phyloP scores from a whole-genome alignment of 2,888 invertebrate genomes.

The Imbricaverruca yamaguchii region DNA sequence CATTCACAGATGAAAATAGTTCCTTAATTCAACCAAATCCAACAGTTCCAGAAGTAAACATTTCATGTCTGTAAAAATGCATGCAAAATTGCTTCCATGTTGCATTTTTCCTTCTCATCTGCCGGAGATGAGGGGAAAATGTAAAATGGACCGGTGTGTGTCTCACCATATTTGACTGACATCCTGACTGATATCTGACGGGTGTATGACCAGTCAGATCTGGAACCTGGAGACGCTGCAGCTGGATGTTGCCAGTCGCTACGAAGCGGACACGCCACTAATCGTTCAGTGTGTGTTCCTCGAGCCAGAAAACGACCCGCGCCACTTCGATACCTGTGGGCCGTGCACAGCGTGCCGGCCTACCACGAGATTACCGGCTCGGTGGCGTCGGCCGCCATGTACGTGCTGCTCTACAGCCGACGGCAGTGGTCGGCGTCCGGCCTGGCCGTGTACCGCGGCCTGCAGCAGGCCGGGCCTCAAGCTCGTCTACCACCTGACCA shows the following conservation, averaged over 20 bases:
- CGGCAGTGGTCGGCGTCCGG: neutral
- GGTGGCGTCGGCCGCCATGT: constrained; percentile 56
- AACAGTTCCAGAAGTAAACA: no score
- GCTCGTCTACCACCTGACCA: constrained; percentile 20
- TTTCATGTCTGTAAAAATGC: no score
- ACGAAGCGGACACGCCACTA: constrained; percentile 37
- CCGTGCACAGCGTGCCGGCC: constrained; percentile 44
- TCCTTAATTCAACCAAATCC: no score
- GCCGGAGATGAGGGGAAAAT: no score
- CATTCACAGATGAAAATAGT: no score
- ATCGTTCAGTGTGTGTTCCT: constrained; percentile 51
- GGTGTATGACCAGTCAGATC: constrained; percentile 1
- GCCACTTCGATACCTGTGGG: constrained; percentile 83
- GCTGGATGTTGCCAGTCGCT: constrained; percentile 28
- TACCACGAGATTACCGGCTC: constrained; percentile 44
- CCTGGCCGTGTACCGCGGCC: constrained; percentile 10
- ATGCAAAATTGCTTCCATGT: no score
- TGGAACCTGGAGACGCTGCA: constrained; percentile 32
- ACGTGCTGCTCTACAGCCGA: constrained; percentile 58
- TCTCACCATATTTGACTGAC: no score
- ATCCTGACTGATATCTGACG: no score
- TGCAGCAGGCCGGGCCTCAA: neutral
- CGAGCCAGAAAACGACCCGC: constrained; percentile 88
- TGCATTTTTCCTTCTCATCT: no score
- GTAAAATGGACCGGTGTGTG: no score